phyloP scores from a whole-genome alignment of 92 coral and sea anemone species.

The Pocillopora grandis region DNA sequence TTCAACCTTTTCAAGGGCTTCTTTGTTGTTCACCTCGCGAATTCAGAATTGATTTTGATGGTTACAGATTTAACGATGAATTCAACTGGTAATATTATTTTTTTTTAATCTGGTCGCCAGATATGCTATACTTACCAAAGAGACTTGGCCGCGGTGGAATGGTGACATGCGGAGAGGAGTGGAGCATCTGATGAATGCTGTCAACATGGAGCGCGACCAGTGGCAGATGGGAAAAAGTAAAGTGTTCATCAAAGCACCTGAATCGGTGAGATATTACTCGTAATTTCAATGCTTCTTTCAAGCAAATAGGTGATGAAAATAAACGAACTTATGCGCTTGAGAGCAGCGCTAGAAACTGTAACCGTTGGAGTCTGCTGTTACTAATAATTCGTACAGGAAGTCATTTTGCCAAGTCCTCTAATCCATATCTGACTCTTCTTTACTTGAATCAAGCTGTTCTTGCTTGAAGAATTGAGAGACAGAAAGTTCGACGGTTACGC shows the following conservation, averaged over 20 bases:
- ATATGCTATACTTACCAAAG: slow-evolving; percentile 92
- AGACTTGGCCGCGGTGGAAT: slow-evolving; percentile 93
- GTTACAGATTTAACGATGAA: too few species aligned
- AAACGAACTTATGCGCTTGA: not conserved
- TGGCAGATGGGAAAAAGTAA: slow-evolving; percentile 98
- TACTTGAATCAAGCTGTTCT: slow-evolving; percentile 70
- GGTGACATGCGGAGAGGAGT: slow-evolving; percentile 92
- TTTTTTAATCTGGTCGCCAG: slow-evolving; percentile 20
- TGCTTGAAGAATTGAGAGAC: slow-evolving; percentile 94
- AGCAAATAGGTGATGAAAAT: not conserved
- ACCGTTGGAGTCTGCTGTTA: too few species aligned
- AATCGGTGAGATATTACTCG: slow-evolving; percentile 70
- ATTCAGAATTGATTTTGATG: too few species aligned
- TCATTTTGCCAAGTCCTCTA: not conserved
- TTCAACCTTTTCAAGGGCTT: too few species aligned
- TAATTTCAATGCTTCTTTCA: not conserved
- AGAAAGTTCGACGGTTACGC: slow-evolving; percentile 95
- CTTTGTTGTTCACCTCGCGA: too few species aligned
- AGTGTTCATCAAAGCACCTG: slow-evolving; percentile 96
- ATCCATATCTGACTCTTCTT: not conserved
- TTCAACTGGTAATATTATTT: too few species aligned
- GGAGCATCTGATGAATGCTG: slow-evolving; percentile 90
- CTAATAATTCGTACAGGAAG: too few species aligned
- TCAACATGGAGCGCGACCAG: slow-evolving; percentile 96
- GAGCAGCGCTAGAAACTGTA: too few species aligned